Evolutionary conservation across 2,888 invertebrate genomes (phyloP), one percentile per base, ranked within the genome.

Genomic region (Caenorhabditis doughertyi): DNA sequence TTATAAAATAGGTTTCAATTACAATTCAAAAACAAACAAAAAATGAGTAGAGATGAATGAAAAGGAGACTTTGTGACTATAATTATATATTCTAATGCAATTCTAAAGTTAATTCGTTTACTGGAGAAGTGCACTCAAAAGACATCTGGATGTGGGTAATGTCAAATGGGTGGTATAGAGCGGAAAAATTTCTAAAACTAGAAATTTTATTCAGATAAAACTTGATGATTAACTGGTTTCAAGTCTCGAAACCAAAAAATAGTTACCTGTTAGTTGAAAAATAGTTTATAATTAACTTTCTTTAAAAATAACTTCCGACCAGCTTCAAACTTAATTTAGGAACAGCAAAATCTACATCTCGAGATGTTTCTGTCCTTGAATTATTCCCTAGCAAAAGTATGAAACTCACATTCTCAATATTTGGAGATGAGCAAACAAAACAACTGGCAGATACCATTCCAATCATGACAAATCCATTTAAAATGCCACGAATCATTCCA

Each of bases 321-420:
- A n/a, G n/a, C n/a, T n/a, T n/a, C n/a, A n/a, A n/a, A n/a, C n/a
- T n/a, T n/a, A n/a, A n/a, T n/a, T n/a, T n/a, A n/a, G n/a, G n/a
- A n/a, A n/a, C n/a, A n/a, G n/a, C n/a, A n/a, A n/a, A n/a, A n/a
- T n/a, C n/a, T n/a, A n/a, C n/a, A n/a, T n/a, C n/a, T n/a, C n/a
- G n/a, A n/a, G n/a, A n/a, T n/a, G n/a, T n/a, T n/a, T n/a, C n/a
- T n/a, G n/a, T n/a, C n/a, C n/a, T n/a, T n/a, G n/a, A n/a, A n/a
- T n/a, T n/a, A n/a, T n/a, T n/a, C n/a, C n/a, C n/a, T n/a, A n/a
- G n/a, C n/a, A n/a, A n/a, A n/a, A n/a, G n/a, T n/a, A n/a, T n/a
- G 25, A n/a, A 58, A 74, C 81, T 81, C 49, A 85, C 85, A 29
- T 81, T 85, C 60, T 85, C 85, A 64, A 85, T 84, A 53, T 81